Base-by-base conservation (phyloP, 2,113 vertebrate genomes). In the Catharus minimus region DNA sequence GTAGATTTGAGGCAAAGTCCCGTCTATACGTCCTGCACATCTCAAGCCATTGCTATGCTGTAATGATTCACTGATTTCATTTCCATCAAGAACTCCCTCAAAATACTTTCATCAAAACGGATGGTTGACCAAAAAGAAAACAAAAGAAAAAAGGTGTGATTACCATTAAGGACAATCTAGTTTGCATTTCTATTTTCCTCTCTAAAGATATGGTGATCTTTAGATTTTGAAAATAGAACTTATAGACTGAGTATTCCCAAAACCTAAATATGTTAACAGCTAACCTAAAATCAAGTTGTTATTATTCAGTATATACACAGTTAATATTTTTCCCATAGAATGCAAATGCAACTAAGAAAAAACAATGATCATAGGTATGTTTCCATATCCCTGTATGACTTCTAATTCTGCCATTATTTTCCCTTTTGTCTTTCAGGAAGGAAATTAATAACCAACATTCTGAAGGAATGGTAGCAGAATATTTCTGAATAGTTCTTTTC, bases 1-100 rank as follows among this genome's bases (percentile, higher is more conserved):
- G 97, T 97, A 97, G 97, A 98, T 90, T 96, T 98, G 97, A 96
- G 92, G 96, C 96, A 98, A 96, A 93, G 95, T 98, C 97, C 98
- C 97, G 73, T 97, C 97, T 91, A 95, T 93, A 86, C 83, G 95
- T 96, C 94, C 95, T 95, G 94, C 50, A 95, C 93, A 95, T 96
- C 94, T 97, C 95, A 98, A 96, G 96, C 96, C 97, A 96, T 98
- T 97, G 96, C 98, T 90, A 93, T 80, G 97, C 50, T 76, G 96
- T 43, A 98, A 97, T 90, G 97, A 97, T 68, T 97, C 97, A 81
- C 95, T 97, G 76, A 98, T 97, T 97, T 98, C 97, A 96, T 96
- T 97, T 77, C 97, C 98, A 96, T 97, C 98, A 95, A 97, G 97
- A 72, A 97, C 95, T 88, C 96, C 97, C 96, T 97, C 96, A 96